Base-by-base conservation (phyloP, 2,888 invertebrate genomes). In the Brachypalpus laphriformis region DNA sequence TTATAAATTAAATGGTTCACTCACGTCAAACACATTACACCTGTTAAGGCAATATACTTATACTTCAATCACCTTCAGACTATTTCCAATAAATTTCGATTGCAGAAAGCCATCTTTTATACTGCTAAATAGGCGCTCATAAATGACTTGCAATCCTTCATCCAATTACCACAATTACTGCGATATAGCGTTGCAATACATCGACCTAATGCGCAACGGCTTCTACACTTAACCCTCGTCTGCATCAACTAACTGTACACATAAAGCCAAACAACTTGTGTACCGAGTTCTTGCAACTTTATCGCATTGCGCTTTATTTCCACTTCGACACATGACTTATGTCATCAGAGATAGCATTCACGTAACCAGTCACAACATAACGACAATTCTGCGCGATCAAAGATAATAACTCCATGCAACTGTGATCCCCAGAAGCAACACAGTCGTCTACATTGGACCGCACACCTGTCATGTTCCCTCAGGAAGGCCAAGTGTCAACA, bases 291-390 rank as follows among this genome's bases (percentile, higher is more conserved):
- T 63, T 11, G 8, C 63, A 45, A 47, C 28, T 18, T 63, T 25
- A 65, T 57, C 18, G 57, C 34, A 0, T 63, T 18, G 28, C 61
- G 47, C 45, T 16, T 63, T 63, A 18, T 31, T 31, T 45, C 47
- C 18, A 47, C 45, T 37, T 51, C 61, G 28, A 54, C 72, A 63
- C 72, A 74, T 63, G 72, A 74, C 61, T 74, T 74, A 63, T 63
- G 72, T 54, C 72, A 74, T 61, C 25, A 18, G 20, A 40, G 40
- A 51, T 61, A 51, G 34, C 31, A 45, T 18, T 18, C 11, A 37
- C 11, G n/a, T n/a, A 65, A 31, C 45, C 9, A 37, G 66, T 66
- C 37, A 37, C 51, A 49, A 49, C 14, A 9, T 22, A 51, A 68
- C 28, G 51, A 66, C 40, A 54, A 42, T 28, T 56, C 51, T 7